phyloP scores from a whole-genome alignment of 2,797 vertebrate genomes.

The Microhierax caerulescens region DNA sequence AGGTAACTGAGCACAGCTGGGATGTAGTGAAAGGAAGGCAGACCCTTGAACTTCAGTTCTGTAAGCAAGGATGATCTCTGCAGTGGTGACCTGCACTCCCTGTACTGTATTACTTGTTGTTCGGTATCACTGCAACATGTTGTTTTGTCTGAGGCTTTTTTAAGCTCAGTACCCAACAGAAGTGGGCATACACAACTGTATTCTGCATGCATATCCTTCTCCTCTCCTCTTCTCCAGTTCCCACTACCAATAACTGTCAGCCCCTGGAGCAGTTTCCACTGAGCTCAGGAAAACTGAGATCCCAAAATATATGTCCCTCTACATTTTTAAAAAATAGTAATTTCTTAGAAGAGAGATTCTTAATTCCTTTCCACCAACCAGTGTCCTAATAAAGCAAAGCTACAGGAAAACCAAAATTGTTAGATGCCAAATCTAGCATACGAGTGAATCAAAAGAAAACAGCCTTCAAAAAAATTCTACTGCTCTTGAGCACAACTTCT shows the following conservation, averaged over 20 bases:
- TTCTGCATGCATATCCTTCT: neutral
- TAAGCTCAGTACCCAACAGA: neutral
- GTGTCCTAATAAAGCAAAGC: neutral
- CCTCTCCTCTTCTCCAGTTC: neutral
- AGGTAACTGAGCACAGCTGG: accelerated
- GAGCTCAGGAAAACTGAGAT: neutral
- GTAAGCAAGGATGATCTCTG: neutral
- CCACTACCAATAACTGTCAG: neutral
- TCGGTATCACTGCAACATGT: neutral
- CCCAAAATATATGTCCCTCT: neutral
- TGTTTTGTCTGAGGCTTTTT: neutral
- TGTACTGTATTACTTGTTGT: neutral
- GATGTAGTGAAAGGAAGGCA: neutral
- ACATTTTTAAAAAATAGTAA: neutral
- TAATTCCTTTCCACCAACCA: neutral
- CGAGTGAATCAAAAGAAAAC: neutral
- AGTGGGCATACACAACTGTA: neutral
- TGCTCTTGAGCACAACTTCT: neutral
- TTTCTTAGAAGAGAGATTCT: neutral
- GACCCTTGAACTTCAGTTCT: neutral
- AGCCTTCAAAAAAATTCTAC: neutral
- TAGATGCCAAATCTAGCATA: neutral
- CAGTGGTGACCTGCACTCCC: neutral
- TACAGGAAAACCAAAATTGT: neutral
- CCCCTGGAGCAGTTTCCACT: neutral